These are phyloP conservation scores for Drosophila rellima DNA, from an alignment of 2,888 invertebrate genomes.

Conservation along the genomic window DNA sequence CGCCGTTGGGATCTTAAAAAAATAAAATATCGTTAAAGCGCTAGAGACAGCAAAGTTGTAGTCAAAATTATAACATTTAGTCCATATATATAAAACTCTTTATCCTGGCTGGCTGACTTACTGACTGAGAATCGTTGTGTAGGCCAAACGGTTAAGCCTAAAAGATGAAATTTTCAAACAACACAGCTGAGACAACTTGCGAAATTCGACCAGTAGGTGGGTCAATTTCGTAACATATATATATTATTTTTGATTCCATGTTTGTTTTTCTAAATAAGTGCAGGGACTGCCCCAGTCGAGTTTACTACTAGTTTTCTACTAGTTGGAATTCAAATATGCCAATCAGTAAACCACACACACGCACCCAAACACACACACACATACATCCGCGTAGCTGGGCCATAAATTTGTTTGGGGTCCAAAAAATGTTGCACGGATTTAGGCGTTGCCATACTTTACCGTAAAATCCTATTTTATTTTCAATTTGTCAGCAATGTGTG, in stretches of 20 bases:
- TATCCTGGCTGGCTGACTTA: too few relatives aligned
- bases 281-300: not conserved
- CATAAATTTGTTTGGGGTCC: conserved; percentile 53
- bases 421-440: conserved; percentile 52
- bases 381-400: conserved; percentile 35
- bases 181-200: too few relatives aligned
- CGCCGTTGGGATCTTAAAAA: conserved; percentile 4
- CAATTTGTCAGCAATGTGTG: conserved; percentile 64
- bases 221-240: too few relatives aligned
- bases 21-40: not conserved
- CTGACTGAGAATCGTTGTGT: too few relatives aligned
- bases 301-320: not conserved
- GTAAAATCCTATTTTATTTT: conserved; percentile 78
- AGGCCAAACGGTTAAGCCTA: too few relatives aligned
- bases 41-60: too few relatives aligned
- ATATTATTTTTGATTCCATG: not conserved
- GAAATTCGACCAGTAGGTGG: too few relatives aligned
- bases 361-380: conserved; percentile 4
- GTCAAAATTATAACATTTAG: too few relatives aligned
- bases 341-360: conserved; percentile 17
- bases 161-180: too few relatives aligned
- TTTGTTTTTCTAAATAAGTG: not conserved
- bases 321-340: conserved; percentile 2
- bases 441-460: conserved; percentile 61
- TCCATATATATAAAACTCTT: too few relatives aligned